phyloP scores from a whole-genome alignment of 2,888 invertebrate species.

The Agrochola circellaris region DNA sequence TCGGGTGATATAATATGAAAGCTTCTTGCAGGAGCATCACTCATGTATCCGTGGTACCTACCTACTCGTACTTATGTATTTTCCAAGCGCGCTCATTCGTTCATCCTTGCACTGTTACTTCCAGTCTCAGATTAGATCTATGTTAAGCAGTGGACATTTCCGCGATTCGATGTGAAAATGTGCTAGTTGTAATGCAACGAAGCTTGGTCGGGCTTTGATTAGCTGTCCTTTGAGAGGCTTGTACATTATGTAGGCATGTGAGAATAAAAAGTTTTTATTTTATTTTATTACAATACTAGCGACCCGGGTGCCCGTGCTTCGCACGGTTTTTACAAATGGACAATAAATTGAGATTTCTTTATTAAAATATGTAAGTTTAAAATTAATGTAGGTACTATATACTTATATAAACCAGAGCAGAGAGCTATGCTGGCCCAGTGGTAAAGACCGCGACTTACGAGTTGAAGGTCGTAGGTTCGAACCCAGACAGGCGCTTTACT shows the following conservation, averaged over 20 bases:
- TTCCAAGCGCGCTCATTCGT: not conserved
- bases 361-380: too few relatives aligned
- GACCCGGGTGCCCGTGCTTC: not conserved
- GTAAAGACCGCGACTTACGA: too few relatives aligned
- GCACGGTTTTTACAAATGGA: too few relatives aligned
- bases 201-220: slow-evolving; percentile 26
- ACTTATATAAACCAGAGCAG: too few relatives aligned
- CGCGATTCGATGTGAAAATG: slow-evolving; percentile 16
- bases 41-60: not conserved
- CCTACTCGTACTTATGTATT: not conserved
- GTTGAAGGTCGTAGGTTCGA: too few relatives aligned
- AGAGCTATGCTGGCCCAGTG: too few relatives aligned
- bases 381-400: too few relatives aligned
- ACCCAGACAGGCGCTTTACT: too few relatives aligned
- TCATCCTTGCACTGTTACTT: not conserved
- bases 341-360: too few relatives aligned
- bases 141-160: not conserved
- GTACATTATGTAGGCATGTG: too few relatives aligned
- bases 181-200: slow-evolving; percentile 13
- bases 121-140: slow-evolving; percentile 6
- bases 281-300: not conserved
- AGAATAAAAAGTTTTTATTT: not conserved
- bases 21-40: too few relatives aligned
- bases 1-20: too few relatives aligned
- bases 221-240: slow-evolving; percentile 28